Conservation (phyloP, 2,113 vertebrate genomes). For the Ramphastos sulfuratus region DNA sequence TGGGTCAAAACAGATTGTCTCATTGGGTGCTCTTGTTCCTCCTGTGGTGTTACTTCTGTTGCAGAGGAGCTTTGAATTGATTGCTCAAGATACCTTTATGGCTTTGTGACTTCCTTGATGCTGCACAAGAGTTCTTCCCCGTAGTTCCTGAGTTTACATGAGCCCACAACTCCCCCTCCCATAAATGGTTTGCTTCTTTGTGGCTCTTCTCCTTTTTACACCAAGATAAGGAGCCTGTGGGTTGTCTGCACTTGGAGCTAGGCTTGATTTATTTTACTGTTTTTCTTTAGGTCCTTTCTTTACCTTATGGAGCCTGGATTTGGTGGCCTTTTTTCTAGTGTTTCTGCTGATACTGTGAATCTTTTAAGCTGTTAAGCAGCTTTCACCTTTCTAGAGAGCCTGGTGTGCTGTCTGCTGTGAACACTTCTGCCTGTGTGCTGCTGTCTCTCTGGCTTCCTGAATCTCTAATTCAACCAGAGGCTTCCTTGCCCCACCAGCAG, state of each 20-base stretch:
- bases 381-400: constrained; percentile 24
- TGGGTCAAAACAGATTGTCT: neutral
- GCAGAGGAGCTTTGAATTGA: neutral
- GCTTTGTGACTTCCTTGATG: neutral
- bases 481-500: neutral
- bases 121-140: neutral
- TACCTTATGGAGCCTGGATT: neutral
- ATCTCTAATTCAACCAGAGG: constrained; percentile 12
- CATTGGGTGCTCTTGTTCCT: neutral
- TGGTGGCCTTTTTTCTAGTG: neutral
- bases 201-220: neutral
- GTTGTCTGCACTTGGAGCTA: neutral
- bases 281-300: neutral
- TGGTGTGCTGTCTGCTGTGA: neutral
- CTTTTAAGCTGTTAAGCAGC: constrained; percentile 8
- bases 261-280: neutral
- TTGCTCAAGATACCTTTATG: neutral
- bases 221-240: neutral
- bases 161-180: neutral
- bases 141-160: neutral
- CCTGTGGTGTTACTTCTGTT: neutral
- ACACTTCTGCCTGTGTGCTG: neutral
- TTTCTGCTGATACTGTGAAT: neutral
- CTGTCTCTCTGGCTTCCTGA: neutral
- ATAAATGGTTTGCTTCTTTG: neutral